Conservation (phyloP, 2,797 vertebrate species). For the Anguilla obscura region DNA sequence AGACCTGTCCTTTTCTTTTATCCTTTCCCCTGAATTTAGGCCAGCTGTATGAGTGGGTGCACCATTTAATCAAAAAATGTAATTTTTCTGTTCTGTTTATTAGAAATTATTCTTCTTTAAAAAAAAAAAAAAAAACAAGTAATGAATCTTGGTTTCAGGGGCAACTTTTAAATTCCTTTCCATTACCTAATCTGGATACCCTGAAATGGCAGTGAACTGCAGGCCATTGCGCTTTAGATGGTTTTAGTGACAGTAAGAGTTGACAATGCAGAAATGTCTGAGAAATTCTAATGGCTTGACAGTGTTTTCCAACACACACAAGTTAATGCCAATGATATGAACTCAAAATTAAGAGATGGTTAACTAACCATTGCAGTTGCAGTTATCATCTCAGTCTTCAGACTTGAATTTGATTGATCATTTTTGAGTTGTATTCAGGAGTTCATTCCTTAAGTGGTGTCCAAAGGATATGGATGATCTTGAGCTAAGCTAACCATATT, state of each 20-base stretch:
- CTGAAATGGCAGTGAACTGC: not conserved
- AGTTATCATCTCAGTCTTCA: too few relatives aligned
- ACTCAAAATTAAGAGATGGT: too few relatives aligned
- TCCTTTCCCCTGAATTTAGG: not conserved
- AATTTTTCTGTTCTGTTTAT: not conserved
- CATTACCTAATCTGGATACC: not conserved
- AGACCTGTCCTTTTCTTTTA: not conserved
- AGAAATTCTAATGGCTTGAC: not conserved
- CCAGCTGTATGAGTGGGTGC: not conserved
- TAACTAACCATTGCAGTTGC: too few relatives aligned
- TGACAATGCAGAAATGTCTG: not conserved
- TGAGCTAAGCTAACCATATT: too few relatives aligned
- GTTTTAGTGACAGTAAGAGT: too few relatives aligned
- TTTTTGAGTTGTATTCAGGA: too few relatives aligned
- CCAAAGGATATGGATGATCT: too few relatives aligned
- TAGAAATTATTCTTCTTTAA: not conserved
- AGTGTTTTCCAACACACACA: too few relatives aligned
- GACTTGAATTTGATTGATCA: too few relatives aligned
- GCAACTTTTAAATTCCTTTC: not conserved
- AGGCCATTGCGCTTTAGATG: not conserved
- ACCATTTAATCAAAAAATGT: not conserved
- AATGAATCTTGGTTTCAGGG: not conserved
- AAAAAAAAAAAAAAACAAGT: not conserved
- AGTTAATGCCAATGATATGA: too few relatives aligned
- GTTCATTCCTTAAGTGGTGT: too few relatives aligned